Conservation (phyloP, 92 coral and sea anemone genomes). For the Epizoanthus stellaris region DNA sequence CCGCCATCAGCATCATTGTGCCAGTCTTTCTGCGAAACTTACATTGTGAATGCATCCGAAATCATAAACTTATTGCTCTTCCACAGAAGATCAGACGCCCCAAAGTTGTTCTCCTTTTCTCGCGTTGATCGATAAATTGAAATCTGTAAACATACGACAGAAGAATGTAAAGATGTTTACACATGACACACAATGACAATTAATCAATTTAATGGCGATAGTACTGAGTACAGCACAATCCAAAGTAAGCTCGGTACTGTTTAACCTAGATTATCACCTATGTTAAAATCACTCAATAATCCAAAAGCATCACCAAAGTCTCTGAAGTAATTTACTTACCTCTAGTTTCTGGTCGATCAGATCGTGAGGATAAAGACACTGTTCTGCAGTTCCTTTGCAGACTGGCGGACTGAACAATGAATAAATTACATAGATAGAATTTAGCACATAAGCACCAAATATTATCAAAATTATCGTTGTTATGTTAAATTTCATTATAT, state of each 20-base stretch:
- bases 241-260: background rate
- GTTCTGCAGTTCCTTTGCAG: conserved; percentile 72
- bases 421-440: conserved; percentile 83
- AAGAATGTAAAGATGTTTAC: conserved; percentile 4
- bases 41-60: conserved; percentile 67
- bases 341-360: conserved; percentile 66
- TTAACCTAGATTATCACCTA: background rate
- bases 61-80: conserved; percentile 74
- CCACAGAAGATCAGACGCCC: conserved; percentile 80
- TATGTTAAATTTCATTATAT: conserved; percentile 58
- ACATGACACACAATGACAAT: background rate
- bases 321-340: conserved; percentile 46
- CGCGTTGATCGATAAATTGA: conserved; percentile 81
- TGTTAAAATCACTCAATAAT: background rate
- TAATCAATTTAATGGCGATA: background rate
- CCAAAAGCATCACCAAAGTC: background rate
- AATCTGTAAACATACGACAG: conserved; percentile 54
- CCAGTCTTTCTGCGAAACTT: conserved; percentile 35
- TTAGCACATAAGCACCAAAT: conserved; percentile 79
- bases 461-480: conserved; percentile 78
- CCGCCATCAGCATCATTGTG: too few relatives aligned
- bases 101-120: conserved; percentile 51
- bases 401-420: conserved; percentile 81
- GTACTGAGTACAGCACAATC: background rate
- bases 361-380: conserved; percentile 80